Conservation (phyloP, 1,140 invertebrate genomes). For the Vanessa atalanta region DNA sequence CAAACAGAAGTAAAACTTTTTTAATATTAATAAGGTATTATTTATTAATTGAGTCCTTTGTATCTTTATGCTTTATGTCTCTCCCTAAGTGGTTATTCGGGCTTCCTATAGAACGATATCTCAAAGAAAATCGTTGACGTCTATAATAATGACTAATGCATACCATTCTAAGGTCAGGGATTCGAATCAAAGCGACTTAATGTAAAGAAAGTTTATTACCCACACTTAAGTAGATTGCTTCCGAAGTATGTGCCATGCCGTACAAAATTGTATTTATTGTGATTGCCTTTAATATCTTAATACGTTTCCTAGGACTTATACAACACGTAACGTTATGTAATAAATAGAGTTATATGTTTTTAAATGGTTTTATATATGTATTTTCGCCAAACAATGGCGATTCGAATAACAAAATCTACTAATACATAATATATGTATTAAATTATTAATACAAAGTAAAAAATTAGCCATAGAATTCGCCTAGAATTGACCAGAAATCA, state of each 20-base stretch:
- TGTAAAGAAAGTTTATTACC: constrained; percentile 16
- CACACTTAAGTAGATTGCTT: constrained; percentile 24
- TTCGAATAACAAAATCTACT: no score
- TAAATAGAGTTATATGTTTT: neutral
- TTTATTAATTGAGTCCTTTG: neutral
- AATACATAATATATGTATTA: no score
- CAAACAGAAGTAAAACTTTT: no score
- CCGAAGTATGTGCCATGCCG: constrained; percentile 6
- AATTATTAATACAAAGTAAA: no score
- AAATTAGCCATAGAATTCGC: no score
- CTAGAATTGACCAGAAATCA: no score
- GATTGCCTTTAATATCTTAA: neutral
- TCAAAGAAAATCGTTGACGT: no score
- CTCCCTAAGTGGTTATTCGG: no score
- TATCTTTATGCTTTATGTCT: neutral
- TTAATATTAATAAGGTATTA: no score
- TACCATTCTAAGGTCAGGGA: constrained; percentile 27
- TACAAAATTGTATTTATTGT: constrained; percentile 22
- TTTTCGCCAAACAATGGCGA: no score
- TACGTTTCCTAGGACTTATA: neutral
- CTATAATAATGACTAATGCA: constrained; percentile 4
- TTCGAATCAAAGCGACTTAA: constrained; percentile 21
- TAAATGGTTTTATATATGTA: neutral
- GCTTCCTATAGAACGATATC: no score
- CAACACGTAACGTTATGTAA: neutral